phyloP scores from a whole-genome alignment of 2,888 invertebrate species.

The Catocala nupta region DNA sequence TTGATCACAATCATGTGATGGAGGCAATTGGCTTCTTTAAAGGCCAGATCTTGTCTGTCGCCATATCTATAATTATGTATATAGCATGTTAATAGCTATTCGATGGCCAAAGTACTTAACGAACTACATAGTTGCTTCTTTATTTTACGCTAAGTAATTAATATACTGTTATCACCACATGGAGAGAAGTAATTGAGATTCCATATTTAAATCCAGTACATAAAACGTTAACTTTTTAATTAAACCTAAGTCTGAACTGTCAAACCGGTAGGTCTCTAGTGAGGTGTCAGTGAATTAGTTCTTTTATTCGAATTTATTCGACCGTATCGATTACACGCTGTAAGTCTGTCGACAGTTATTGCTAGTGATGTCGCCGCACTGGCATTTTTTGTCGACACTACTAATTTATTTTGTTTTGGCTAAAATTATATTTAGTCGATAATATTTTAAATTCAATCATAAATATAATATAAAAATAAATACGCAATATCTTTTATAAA shows the following conservation, averaged over 20 bases:
- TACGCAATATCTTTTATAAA: no score
- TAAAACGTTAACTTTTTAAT: no score
- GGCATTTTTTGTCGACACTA: not conserved
- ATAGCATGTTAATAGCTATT: constrained; percentile 3
- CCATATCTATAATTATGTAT: constrained; percentile 3
- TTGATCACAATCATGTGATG: constrained; percentile 11
- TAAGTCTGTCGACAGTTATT: constrained; percentile 2
- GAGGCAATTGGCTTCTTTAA: constrained; percentile 2
- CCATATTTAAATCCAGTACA: no score
- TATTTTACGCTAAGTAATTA: not conserved
- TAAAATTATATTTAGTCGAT: not conserved
- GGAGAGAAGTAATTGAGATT: no score
- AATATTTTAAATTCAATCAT: no score
- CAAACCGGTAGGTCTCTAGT: not conserved
- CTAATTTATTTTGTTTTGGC: not conserved
- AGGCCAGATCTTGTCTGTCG: constrained; percentile 7
- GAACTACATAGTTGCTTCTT: not conserved
- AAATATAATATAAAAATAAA: not conserved
- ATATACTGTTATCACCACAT: no score
- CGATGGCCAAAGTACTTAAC: constrained; percentile 15
- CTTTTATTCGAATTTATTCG: constrained; percentile 11
- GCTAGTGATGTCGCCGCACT: not conserved
- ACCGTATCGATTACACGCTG: constrained; percentile 16
- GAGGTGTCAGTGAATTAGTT: not conserved
- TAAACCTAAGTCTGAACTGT: no score